Evolutionary conservation across 2,113 vertebrate species (phyloP).

Genomic region (Diadophis punctatus): DNA sequence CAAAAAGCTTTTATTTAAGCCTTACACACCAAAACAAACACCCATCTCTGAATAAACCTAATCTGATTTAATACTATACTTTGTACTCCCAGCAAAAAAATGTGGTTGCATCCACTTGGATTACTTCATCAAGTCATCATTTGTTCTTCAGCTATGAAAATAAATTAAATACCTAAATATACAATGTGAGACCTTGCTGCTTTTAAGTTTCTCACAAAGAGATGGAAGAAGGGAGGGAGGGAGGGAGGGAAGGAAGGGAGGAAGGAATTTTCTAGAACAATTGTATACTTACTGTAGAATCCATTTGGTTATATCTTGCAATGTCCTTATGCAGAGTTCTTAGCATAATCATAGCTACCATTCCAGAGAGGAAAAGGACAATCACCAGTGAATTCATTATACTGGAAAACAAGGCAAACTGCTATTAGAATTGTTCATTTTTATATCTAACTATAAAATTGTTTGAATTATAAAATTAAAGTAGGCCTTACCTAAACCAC

Average conservation of each 20-base stretch:
- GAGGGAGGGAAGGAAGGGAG: background rate
- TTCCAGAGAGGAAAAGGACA: conserved; percentile 96
- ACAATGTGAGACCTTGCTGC: background rate
- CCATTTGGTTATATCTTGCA: conserved; percentile 97
- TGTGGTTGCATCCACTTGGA: background rate
- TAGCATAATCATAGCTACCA: conserved; percentile 99
- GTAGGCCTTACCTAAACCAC: conserved; percentile 90
- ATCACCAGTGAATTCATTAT: conserved; percentile 99
- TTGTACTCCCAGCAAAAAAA: background rate
- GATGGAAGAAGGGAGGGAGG: background rate
- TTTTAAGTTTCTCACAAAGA: background rate
- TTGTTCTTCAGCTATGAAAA: background rate
- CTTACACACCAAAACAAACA: background rate
- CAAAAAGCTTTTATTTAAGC: background rate
- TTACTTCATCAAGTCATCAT: background rate
- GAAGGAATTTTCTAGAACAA: background rate
- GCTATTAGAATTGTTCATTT: background rate
- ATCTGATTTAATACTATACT: background rate
- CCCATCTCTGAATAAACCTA: background rate
- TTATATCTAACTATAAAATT: background rate
- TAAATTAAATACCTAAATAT: background rate
- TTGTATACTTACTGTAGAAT: conserved; percentile 77
- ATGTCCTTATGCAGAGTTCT: conserved; percentile 98
- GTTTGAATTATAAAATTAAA: conserved; percentile 3
- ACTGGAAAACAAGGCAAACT: conserved; percentile 64